A percentile compares a stretch with the other conserved stretches of the same genome.
phyloP scores from a whole-genome alignment of 2,797 vertebrate species.

The Pteronotus mesoamericanus region DNA sequence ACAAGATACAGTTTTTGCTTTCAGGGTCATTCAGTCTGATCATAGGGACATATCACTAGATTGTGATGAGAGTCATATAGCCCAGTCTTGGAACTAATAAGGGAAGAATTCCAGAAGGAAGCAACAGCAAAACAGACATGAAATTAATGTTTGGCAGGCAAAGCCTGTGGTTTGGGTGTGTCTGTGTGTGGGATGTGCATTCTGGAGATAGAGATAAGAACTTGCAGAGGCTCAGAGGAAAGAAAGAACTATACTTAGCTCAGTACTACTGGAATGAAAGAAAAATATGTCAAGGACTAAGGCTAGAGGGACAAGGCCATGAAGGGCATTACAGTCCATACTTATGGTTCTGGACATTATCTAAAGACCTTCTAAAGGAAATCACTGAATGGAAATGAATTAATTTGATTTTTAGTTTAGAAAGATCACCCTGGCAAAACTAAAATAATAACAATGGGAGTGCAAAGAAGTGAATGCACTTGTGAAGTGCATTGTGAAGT shows the following conservation, averaged over 20 bases:
- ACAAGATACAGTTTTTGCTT: background rate
- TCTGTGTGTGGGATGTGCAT: background rate
- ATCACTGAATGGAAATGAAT: background rate
- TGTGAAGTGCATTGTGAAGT: constrained; percentile 41
- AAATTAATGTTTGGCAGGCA: background rate
- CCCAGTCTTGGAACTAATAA: background rate
- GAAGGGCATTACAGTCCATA: background rate
- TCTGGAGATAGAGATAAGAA: background rate
- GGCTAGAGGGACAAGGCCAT: background rate
- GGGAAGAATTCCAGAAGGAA: background rate
- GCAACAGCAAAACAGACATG: background rate
- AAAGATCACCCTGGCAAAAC: background rate
- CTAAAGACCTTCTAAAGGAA: background rate
- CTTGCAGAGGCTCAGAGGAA: background rate
- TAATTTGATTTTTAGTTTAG: background rate
- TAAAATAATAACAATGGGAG: background rate
- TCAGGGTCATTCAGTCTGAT: background rate
- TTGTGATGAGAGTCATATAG: background rate
- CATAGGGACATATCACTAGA: background rate
- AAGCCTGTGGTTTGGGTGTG: background rate
- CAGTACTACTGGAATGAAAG: background rate
- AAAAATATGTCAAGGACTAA: background rate
- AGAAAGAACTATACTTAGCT: background rate
- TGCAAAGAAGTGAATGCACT: background rate
- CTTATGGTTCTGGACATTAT: background rate